Base-by-base conservation (phyloP, 2,888 invertebrate species). In the Ceraclea dissimilis region DNA sequence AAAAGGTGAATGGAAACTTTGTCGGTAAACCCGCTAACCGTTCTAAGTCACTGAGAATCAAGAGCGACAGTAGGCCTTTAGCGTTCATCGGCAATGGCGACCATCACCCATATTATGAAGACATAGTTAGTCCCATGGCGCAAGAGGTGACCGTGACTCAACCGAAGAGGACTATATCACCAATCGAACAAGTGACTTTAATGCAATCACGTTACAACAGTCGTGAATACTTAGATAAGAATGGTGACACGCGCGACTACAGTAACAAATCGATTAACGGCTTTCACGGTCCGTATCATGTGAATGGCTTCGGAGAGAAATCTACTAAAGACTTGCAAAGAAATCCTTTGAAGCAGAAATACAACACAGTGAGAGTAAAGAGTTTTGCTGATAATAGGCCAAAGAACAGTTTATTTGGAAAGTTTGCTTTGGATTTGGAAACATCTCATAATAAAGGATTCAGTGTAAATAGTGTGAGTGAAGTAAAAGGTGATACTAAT, bases 101-200 rank as follows among this genome's bases (percentile, higher is more conserved):
- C 54, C 70, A 71, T 54, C 68, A 63, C 56, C 67, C 68, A 58
- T 65, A 66, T 39, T 69, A 71, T 63, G 72, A 57, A 49, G 58
- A 73, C 68, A 70, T 68, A 64, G 21, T 39, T 51, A 47, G 49
- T 31, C 55, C 59, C 51, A 57, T 59, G 56, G 61, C 54, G 20
- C 62, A 56, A 49, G 54, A 49, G 19, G 77, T 78, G 62, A 78
- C 78, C 62, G 72, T 78, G 64, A 78, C 76, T 59, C 78, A 78
- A 70, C 78, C 78, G 61, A 76, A 76, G 69, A 71, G 78, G 67
- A 76, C 76, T 66, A 66, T 78, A 57, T 78, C 77, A 53, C 78
- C 78, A 31, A 77, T 76, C 54, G 76, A 77, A 67, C 77, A 78
- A 67, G 67, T 78, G 65, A 72, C 74, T 57, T 66, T 77, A 65